Conservation (phyloP, 2,113 vertebrate genomes). For the Phoxinus phoxinus region DNA sequence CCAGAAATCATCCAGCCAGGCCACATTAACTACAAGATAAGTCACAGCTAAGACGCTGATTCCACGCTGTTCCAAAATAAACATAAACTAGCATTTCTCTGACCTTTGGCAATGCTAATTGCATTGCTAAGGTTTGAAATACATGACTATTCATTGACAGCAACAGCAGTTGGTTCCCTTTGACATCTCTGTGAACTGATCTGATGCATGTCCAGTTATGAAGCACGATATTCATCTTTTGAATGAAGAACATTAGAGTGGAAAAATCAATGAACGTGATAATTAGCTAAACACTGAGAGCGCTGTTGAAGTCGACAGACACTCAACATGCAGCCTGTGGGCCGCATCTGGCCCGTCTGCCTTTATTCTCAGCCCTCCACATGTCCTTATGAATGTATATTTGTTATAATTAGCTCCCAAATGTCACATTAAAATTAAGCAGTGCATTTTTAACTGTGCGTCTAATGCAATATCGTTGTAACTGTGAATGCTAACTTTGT, state of each 20-base stretch:
- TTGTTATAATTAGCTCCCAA: conserved; percentile 3
- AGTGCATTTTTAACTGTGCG: neutral
- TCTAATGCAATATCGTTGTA: neutral
- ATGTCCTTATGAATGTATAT: neutral
- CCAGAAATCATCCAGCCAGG: neutral
- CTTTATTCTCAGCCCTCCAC: neutral
- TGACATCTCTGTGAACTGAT: neutral
- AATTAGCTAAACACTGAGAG: conserved; percentile 21
- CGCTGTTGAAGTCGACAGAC: neutral
- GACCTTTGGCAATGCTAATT: conserved; percentile 9
- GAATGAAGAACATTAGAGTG: conserved; percentile 22
- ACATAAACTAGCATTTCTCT: neutral
- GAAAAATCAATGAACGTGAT: conserved; percentile 2
- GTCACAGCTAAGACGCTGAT: neutral
- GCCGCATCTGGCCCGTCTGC: neutral
- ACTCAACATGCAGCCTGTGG: conserved; percentile 3
- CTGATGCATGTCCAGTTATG: conserved; percentile 17
- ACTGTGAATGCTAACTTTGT: conserved; percentile 9
- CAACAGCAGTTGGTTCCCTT: neutral
- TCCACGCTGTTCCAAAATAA: neutral
- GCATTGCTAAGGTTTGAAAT: neutral
- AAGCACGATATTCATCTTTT: neutral
- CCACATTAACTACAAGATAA: conserved; percentile 6
- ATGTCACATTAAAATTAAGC: conserved; percentile 8
- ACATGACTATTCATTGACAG: neutral